Percentiles rank a stretch among this genome's conserved stretches.
Conservation (phyloP, 1,140 invertebrate species). For the Thalassaphorura encarpata region DNA sequence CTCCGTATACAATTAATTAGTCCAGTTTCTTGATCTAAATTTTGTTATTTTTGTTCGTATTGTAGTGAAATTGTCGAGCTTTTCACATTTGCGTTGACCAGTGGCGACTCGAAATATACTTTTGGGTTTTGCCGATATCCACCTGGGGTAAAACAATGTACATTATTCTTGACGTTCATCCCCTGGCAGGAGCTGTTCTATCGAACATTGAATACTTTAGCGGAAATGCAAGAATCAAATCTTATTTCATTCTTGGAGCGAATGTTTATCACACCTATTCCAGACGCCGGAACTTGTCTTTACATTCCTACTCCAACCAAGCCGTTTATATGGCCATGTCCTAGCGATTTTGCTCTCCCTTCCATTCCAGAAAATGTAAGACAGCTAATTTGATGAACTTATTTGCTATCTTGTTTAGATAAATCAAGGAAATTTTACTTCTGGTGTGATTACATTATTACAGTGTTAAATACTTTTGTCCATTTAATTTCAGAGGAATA, state of each 20-base stretch:
- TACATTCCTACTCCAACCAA: constrained; percentile 40
- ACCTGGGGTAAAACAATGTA: constrained; percentile 62
- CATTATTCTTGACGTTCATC: constrained; percentile 71
- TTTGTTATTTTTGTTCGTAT: not conserved
- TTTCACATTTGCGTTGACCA: constrained; percentile 89
- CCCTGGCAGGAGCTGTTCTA: constrained; percentile 96
- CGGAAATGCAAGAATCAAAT: constrained; percentile 39
- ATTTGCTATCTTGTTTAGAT: not conserved
- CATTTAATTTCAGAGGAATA: constrained; percentile 65
- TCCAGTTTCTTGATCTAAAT: not conserved
- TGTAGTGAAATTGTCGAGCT: constrained; percentile 35
- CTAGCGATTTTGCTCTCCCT: constrained; percentile 67
- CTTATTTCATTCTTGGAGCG: constrained; percentile 53
- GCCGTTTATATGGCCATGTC: constrained; percentile 65
- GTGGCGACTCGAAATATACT: constrained; percentile 85
- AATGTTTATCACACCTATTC: constrained; percentile 54
- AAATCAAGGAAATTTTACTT: too few relatives aligned
- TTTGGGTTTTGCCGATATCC: constrained; percentile 92
- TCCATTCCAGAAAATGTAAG: constrained; percentile 92
- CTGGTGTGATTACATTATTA: too few relatives aligned
- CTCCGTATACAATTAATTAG: too few relatives aligned
- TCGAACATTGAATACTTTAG: constrained; percentile 51
- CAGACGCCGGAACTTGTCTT: constrained; percentile 43
- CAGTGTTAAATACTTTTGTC: constrained; percentile 12
- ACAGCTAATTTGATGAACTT: constrained; percentile 31